Evolutionary conservation across 2,888 invertebrate species (phyloP).

Genomic region (Lithophane socia): DNA sequence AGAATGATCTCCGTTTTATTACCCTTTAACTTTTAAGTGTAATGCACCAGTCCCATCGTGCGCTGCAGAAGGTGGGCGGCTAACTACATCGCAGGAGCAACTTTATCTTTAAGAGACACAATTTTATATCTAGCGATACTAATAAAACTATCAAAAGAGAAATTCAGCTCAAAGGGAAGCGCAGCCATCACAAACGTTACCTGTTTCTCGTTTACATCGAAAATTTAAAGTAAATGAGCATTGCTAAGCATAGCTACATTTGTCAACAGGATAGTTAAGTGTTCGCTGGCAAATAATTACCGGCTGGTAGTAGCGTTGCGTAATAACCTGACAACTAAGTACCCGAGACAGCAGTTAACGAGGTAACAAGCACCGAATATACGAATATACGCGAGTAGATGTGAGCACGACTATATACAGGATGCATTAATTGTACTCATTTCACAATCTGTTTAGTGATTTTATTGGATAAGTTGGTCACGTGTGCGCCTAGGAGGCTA

Average conservation of each 20-base stretch:
- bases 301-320: slow-evolving; percentile 57
- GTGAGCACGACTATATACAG: slow-evolving; percentile 25
- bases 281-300: slow-evolving; percentile 66
- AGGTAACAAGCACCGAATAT: slow-evolving; percentile 55
- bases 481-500: slow-evolving; percentile 34
- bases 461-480: slow-evolving; percentile 61
- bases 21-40: slow-evolving; percentile 36
- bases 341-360: slow-evolving; percentile 54
- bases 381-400: slow-evolving; percentile 27
- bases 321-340: slow-evolving; percentile 63
- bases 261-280: slow-evolving; percentile 74
- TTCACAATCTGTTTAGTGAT: slow-evolving; percentile 60
- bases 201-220: slow-evolving; percentile 59
- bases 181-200: slow-evolving; percentile 32
- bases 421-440: slow-evolving; percentile 66
- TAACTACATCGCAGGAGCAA: slow-evolving; percentile 26
- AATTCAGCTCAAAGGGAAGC: slow-evolving; percentile 15
- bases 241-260: slow-evolving; percentile 68
- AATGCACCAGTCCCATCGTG: slow-evolving; percentile 27
- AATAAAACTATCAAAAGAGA: slow-evolving; percentile 36
- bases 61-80: slow-evolving; percentile 37
- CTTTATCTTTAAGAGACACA: slow-evolving; percentile 30
- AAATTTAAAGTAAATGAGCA: slow-evolving; percentile 69
- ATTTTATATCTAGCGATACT: slow-evolving; percentile 33
- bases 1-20: slow-evolving; percentile 43